Base-by-base conservation (phyloP, 2,113 vertebrate species). In the Chionodraco myersi region DNA sequence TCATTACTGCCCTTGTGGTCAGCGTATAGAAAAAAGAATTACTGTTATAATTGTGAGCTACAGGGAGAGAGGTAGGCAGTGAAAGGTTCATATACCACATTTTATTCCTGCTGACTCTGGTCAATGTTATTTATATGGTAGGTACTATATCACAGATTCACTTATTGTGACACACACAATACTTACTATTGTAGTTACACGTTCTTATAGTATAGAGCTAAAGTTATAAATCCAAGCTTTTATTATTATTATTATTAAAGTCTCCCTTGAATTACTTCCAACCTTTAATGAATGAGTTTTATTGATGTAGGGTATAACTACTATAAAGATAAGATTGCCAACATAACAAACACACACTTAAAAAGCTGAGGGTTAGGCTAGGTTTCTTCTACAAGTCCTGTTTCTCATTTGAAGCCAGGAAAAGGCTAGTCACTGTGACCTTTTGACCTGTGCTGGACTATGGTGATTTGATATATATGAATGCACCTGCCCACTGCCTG, bases 1-100 rank as follows among this genome's bases (percentile, higher is more conserved):
- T 65, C 49, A 54, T 61, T 18, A 21, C 12, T 61, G 13, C 65
- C 21, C 45, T 54, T 49, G 59, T 48, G 45, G 59, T 59, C 59
- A 53, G 53, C 69, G 47, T 47, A 62, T 71, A 79, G 69, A 78
- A 66, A 69, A 41, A 66, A 56, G 21, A 79, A 85, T 75, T 70
- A 70, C 23, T 49, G 52, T 56, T 72, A 30, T 67, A 86, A 77
- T 48, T 67, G 52, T 68, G 66, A 78, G 48, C 53, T 59, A 65
- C 70, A 61, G 15, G 18, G n/a, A 34, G 53, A 65, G 57, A 75
- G 21, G 54, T 0, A 34, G 30, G 52, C 26, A 61, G 62, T 72
- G 72, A 82, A 57, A 76, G 30, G 51, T n/a, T 76, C 41, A 56
- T 45, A 72, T 36, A 70, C 14, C 57, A 26, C 62, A 48, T 70